Evolutionary conservation across 2,797 vertebrate species (phyloP).

Genomic region (Sebastes flavidus): DNA sequence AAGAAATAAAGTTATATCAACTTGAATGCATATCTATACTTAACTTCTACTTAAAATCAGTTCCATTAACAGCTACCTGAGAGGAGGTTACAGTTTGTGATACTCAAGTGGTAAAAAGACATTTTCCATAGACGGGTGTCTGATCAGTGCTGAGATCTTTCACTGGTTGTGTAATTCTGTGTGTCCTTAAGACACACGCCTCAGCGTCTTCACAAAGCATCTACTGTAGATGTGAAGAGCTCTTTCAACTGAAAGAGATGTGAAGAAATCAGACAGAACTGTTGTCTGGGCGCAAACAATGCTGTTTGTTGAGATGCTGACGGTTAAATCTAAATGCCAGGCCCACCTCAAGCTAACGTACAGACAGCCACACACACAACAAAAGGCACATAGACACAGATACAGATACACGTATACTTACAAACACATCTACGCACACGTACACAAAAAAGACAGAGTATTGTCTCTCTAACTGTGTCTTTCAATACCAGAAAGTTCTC

Average conservation of each 20-base stretch:
- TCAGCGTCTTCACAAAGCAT: conserved; percentile 30
- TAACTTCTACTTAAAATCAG: background rate
- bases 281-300: conserved; percentile 37
- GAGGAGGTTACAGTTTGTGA: conserved; percentile 39
- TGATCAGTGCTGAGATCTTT: conserved; percentile 53
- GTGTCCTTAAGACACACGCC: conserved; percentile 5
- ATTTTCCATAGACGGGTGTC: conserved; percentile 50
- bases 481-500: background rate
- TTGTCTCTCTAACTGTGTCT: background rate
- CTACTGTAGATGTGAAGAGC: conserved; percentile 21
- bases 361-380: conserved; percentile 19
- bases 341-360: conserved; percentile 52
- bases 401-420: background rate
- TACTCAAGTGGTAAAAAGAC: conserved; percentile 14
- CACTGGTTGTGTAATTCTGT: conserved; percentile 57
- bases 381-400: background rate
- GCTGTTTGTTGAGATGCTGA: conserved; percentile 60
- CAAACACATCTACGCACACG: background rate
- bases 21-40: background rate
- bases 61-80: conserved; percentile 22
- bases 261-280: conserved; percentile 49
- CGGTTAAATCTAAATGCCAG: conserved; percentile 75
- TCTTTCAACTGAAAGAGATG: conserved; percentile 41
- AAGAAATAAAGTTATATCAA: background rate
- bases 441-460: background rate